Evolutionary conservation across 2,797 vertebrate genomes (phyloP), one percentile per base, ranked within the genome.

Genomic region (Odontamblyopus rebecca): DNA sequence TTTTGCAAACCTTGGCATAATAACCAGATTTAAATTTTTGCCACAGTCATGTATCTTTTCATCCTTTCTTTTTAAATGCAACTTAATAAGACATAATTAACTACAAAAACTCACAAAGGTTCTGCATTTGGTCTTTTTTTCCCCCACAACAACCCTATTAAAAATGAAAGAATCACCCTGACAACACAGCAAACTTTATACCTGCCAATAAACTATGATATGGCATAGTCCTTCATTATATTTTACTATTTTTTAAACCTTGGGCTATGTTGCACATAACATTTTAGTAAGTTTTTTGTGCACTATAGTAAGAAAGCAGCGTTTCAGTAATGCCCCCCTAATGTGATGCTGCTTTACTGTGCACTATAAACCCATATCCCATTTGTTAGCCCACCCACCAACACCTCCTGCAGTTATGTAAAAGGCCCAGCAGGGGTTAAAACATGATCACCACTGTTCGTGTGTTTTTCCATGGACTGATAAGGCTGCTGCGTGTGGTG

Each of bases 391-490:
- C 65, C 65, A 67, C 65, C 16, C 65, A 54, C 16, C 65, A 53
- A 11, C 26, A 53, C 7, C 26, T n/a, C 65, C 65, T n/a, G 65
- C 48, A 9, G 27, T 59, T 57, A 61, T 38, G 27, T 26, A 59
- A 15, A 69, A 16, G 6, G 32, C 8, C 4, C 2, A 62, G 27
- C 61, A 27, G 56, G 19, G 53, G 63, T 78, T 57, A 75, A 51
- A n/a, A 32, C 48, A 62, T 61, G 12, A 60, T 23, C 60, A 26
- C 69, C 56, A 30, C 19, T 61, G 12, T 64, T 26, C 1, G 41
- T 59, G 67, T 60, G 15, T 67, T 74, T 80, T 38, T 77, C 64
- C 72, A 72, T 12, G n/a, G n/a, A 41, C 5, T 11, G n/a, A 48
- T 54, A 71, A 1, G 18, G 38, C 32, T 56, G 57, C 38, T 53